Base-by-base conservation (phyloP, 1,140 invertebrate genomes). In the Ditylenchus dipsaci region DNA sequence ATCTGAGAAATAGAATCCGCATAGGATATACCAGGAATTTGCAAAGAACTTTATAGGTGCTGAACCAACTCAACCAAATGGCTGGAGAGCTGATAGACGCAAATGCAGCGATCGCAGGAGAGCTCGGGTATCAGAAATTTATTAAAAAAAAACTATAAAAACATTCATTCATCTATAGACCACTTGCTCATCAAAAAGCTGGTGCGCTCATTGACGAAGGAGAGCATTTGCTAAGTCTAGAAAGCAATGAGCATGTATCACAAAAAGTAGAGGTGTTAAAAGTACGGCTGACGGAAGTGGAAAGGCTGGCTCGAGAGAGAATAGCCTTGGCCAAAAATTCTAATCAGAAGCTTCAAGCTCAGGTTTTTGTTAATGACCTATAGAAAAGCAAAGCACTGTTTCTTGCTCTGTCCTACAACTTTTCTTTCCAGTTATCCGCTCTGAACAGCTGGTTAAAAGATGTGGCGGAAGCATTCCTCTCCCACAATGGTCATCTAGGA, bases 61-160 rank as follows among this genome's bases (percentile, higher is more conserved):
- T 82, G 19, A 64, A 73, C 47, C 80, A 82, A 71, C 71, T 82
- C 19, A 63, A 67, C 27, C 70, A 77, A 70, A 82, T 82, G 81
- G 56, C 42, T 8, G 59, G 45, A 19, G 63, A 38, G 69, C 76
- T 65, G 62, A 74, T 67, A 47, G 73, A 72, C 58, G 79, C 79
- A 29, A 77, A 69, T 62, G 74, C 69, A 9, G 68, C 80, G 26
- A 76, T 82, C 63, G 81, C 80, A 8, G 81, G 77, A 30, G 80
- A 82, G 64, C 56, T 82, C 21, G 78, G 68, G 7, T 78, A 53
- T 53, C 23, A 26, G 3, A 53, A 3, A 7, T 19, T 53, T 53
- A 21, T 53, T 15, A 53, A 7, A 53, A 26, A 53, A 53, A 53
- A 53, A 7, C 3, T 7, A 21, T 53, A 21, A 15, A 21, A n/a